Base-by-base conservation (phyloP, 1,140 invertebrate species). In the Drosophila azteca region DNA sequence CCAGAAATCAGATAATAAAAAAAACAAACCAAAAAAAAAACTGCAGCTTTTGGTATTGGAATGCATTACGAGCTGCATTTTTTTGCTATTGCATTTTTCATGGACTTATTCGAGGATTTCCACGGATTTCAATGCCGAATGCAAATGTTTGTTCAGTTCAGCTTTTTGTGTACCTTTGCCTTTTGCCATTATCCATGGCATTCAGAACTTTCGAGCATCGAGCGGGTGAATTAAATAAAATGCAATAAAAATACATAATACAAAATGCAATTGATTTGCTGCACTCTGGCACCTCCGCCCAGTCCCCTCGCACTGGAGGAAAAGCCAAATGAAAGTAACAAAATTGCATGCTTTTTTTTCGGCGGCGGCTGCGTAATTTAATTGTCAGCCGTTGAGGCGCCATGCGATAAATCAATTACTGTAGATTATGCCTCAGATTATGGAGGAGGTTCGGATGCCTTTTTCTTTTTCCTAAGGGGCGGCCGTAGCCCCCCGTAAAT, bases 351-450 rank as follows among this genome's bases (percentile, higher is more conserved):
- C 44, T 62, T 62, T 76, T 76, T 62, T 57, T 70, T 70, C 0
- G 17, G 17, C 17, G 1, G 17, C 52, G 49, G 35, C 54, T 48
- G 65, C 59, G 65, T 80, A 63, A 85, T 79, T 83, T 72, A 76
- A 83, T 76, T 77, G 77, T 73, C 64, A 51, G 67, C 68, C 62
- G 61, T 77, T 81, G 58, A 78, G 55, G 62, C 63, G 55, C 50
- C 35, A 44, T 31, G 63, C 81, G 68, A 85, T 84, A 85, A 84
- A 84, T 84, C 81, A 84, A 84, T 84, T 85, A 77, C 54, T 52
- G 43, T 45, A 67, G 72, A 84, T 65, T 84, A 70, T 59, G 62
- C 58, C 44, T 55, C 81, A 70, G 73, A 87, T 81, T 77, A 85
- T 85, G 46, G 62, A 58, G 24, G 52, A 68, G 52, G 58, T 84